Evolutionary conservation across 2,888 invertebrate species (phyloP), one percentile per base, ranked within the genome.

Genomic region (Hirudinaria manillensis): DNA sequence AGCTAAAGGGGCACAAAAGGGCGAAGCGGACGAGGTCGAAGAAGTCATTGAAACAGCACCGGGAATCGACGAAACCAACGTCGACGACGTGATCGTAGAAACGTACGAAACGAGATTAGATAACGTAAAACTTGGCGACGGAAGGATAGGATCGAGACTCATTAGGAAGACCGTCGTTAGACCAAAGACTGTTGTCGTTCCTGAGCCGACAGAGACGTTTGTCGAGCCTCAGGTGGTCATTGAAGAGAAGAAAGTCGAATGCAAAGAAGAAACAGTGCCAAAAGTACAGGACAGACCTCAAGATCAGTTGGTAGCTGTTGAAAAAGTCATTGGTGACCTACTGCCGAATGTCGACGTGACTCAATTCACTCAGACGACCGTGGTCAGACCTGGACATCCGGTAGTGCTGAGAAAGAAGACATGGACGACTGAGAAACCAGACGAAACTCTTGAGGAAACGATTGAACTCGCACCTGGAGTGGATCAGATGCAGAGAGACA

Each of bases 1-100:
- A 45, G 32, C 36, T 16, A 10, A 36, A 7, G 72, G 56, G 19
- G 56, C 32, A 19, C 29, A 10, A 6, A 27, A 24, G 27, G 29
- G n/a, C 7, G 56, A 72, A 19, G 55, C 72, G 19, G 72, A 72
- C 55, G 32, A 55, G 10, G 36, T 72, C 6, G 72, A 72, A 72
- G 72, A 72, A 56, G 55, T 56, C 21, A 65, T 65, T 27, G 66
- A 65, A 65, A 65, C 24, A 10, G 24, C 16, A 16, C 24, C 66
- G 13, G 66, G 24, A 19, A 13, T 65, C 24, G 24, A 65, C 24
- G 66, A 65, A 65, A 65, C 16, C 10, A 24, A 19, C 24, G 16
- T 27, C 27, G 16, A 65, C 24, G 27, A 65, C 13, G 24, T 65
- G 13, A 13, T 16, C 66, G 66, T 65, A 19, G 66, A 65, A 65